phyloP scores from a whole-genome alignment of 2,113 vertebrate genomes.

The Trichomycterus rosablanca region DNA sequence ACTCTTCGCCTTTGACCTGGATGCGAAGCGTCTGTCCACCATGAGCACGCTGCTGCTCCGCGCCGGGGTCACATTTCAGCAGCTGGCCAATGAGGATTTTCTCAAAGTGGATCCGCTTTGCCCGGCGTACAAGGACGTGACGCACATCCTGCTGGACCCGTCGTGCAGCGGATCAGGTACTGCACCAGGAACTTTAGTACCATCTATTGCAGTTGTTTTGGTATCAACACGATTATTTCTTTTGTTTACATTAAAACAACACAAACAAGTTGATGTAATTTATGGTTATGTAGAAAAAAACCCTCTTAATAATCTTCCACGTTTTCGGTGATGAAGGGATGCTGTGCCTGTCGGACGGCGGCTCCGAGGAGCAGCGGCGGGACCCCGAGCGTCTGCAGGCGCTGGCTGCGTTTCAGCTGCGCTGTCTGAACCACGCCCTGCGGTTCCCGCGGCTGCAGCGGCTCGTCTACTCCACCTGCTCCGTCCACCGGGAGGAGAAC shows the following conservation, averaged over 20 bases:
- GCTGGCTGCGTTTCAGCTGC: constrained; percentile 80
- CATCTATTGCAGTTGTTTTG: too few species aligned
- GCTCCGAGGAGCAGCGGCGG: constrained; percentile 38
- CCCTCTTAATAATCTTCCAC: too few species aligned
- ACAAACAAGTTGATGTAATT: too few species aligned
- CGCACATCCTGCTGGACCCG: constrained; percentile 84
- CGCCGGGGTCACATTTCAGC: constrained; percentile 80
- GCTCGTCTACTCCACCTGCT: constrained; percentile 92
- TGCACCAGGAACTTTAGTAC: too few species aligned
- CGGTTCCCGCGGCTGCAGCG: constrained; percentile 76
- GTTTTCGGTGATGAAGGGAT: constrained; percentile 87
- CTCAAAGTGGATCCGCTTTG: constrained; percentile 72
- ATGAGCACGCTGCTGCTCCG: constrained; percentile 88
- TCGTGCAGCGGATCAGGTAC: constrained; percentile 96
- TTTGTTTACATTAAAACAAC: too few species aligned
- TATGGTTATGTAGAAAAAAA: too few species aligned
- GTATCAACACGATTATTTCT: too few species aligned
- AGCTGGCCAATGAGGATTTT: constrained; percentile 86
- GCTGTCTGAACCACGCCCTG: constrained; percentile 74
- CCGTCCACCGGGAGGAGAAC: constrained; percentile 82
- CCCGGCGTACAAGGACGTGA: constrained; percentile 72
- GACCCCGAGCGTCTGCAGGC: constrained; percentile 66
- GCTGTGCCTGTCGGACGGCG: constrained; percentile 61
- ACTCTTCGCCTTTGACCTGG: constrained; percentile 90
- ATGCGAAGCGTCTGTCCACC: constrained; percentile 82